Base-by-base conservation (phyloP, 2,797 vertebrate species). In the Florisuga fusca region DNA sequence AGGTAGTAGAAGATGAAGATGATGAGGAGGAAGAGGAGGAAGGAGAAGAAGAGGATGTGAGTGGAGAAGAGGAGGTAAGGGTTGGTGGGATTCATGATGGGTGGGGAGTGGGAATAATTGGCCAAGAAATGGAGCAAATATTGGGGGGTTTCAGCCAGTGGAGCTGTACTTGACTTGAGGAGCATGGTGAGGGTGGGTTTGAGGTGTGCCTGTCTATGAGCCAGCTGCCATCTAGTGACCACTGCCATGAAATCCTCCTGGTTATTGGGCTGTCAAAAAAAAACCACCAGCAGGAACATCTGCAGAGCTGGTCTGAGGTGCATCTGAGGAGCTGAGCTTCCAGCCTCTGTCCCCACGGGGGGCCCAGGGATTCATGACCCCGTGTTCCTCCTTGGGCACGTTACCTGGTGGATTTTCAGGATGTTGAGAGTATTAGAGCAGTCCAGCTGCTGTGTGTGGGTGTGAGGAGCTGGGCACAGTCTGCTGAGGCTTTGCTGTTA, bases 11-110 rank as follows among this genome's bases (percentile, higher is more conserved):
- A 8, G 99, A 99, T 0, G 99, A 98, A 33, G 98, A 99, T 38
- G 99, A 99, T 0, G 99, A 99, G 36, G 99, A 99, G 10, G 99
- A 98, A 58, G 99, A 99, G 59, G 99, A 99, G 33, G 99, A 99
- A 43, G 99, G 99, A 50, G 99, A 99, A 89, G 99, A 99, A 84
- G 99, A 99, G 51, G 99, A 99, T 6, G 99, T 99, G 87, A 99
- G 99, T 15, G 99, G 98, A 96, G 99, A 99, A 95, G 99, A 99
- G 55, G 98, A 98, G 98, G 98, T 98, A 75, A 97, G 95, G 29
- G 14, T n/a, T 23, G 22, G 6, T 31, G 20, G 41, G 9, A 8
- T 26, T 58, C 29, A 14, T 21, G 53, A 38, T 2, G n/a, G 51
- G 29, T 25, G 22, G 25, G 81, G n/a, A n/a, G n/a, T 5, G 58